Evolutionary conservation across 2,113 vertebrate species (phyloP), one percentile per base, ranked within the genome.

Genomic region (Myocastor coypus): DNA sequence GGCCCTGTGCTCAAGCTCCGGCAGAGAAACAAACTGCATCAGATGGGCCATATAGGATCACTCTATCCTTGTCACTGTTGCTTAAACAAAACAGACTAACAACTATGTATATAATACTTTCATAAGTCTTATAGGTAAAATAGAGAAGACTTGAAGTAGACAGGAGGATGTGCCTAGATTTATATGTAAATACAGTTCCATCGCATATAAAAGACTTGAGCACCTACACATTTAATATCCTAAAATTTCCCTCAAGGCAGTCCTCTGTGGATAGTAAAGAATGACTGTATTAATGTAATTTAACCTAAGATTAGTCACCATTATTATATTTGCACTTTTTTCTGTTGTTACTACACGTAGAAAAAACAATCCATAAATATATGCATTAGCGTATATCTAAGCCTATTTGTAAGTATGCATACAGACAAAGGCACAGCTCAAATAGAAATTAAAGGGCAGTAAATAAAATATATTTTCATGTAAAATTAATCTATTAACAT

Each of bases 251-350:
- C 22, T 55, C 50, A 14, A 50, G 26, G 6, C 20, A 64, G 26
- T 78, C 14, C 5, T 0, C 8, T 9, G 12, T 52, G 57, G 12
- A 50, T 26, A 63, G 12, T 24, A 19, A 63, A 8, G 42, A 11
- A 80, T 22, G 11, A 50, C 42, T 80, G 7, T 52, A 83, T 46
- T 95, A 20, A 0, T 63, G 30, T 64, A 85, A 26, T 57, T 86
- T 2, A 50, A 83, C 6, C 26, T 37, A 42, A 82, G 6, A 16
- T 73, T 83, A 64, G 42, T 83, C 64, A 57, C 32, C 50, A 28
- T 78, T 57, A 83, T 78, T 87, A 93, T 71, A 63, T 83, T 69
- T 78, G 68, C 9, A 86, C 10, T 83, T 82, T 8, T 63, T 90
- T 37, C 30, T 75, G 8, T 83, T 32, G 55, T 55, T 83, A 19